Evolutionary conservation across 2,888 invertebrate species (phyloP).

Genomic region (Drosophila melanosoma): DNA sequence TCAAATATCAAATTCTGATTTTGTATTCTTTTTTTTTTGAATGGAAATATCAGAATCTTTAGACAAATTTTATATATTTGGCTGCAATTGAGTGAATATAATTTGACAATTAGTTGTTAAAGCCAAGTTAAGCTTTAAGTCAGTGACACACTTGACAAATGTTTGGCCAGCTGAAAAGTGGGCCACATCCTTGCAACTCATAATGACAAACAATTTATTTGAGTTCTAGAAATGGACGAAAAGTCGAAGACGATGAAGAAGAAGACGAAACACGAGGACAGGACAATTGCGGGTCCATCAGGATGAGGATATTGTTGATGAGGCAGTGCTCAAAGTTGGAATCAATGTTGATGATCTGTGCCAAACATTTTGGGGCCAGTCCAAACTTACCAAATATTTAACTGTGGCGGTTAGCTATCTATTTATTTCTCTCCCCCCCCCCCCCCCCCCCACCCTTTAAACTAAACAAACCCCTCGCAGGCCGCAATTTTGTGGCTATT

Average conservation of each 20-base stretch:
- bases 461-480: not conserved
- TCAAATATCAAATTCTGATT: not conserved
- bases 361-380: slow-evolving; percentile 51
- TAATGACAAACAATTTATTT: slow-evolving; percentile 77
- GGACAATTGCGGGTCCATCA: slow-evolving; percentile 36
- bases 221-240: slow-evolving; percentile 45
- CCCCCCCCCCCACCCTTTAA: not conserved
- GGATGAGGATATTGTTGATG: slow-evolving; percentile 62
- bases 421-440: slow-evolving; percentile 18
- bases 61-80: not conserved
- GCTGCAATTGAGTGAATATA: not conserved
- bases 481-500: slow-evolving; percentile 66
- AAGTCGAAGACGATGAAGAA: slow-evolving; percentile 2
- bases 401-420: slow-evolving; percentile 51
- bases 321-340: slow-evolving; percentile 58
- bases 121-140: slow-evolving; percentile 12
- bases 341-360: slow-evolving; percentile 78
- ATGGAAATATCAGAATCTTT: not conserved
- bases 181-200: slow-evolving; percentile 54
- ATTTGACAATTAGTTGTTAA: not conserved
- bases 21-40: not conserved
- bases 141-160: slow-evolving; percentile 36
- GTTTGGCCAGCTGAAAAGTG: slow-evolving; percentile 14
- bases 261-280: slow-evolving; percentile 14
- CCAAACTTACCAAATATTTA: slow-evolving; percentile 57